Base-by-base conservation (phyloP, 2,797 vertebrate genomes). In the Odontamblyopus rebecca region DNA sequence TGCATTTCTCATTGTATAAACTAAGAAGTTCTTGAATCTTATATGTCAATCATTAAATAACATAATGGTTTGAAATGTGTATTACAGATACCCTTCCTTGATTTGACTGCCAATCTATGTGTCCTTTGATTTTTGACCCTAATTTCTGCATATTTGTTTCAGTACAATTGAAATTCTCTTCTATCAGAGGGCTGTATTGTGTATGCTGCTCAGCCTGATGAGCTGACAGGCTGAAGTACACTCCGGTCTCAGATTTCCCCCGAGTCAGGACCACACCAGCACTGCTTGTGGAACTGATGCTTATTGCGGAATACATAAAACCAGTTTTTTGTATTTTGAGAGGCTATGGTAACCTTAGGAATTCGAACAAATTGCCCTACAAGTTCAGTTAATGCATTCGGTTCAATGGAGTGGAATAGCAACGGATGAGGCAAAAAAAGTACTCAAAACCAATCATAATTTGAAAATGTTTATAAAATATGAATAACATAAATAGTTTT, bases 181-280 rank as follows among this genome's bases (percentile, higher is more conserved):
- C 5, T 72, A 78, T 84, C 38, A 72, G 11, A 32, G 29, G 29
- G 38, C 44, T 30, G 64, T 75, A 82, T 76, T 78, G 61, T 63
- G 63, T 65, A 18, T 35, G 51, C 67, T 44, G n/a, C 18, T 41
- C 53, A 66, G 80, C 77, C 41, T 79, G 82, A 86, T 86, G 82
- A 88, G 16, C 60, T 74, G 69, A 77, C 71, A 74, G 71, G 63
- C 74, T 72, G 65, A 78, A 71, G 75, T 53, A 70, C 67, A 67
- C 50, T 12, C 67, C 62, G 35, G 69, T 77, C 75, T 89, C 82
- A 79, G 69, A 86, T 89, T 82, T 82, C 84, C 50, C 54, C 6
- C 30, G 74, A 69, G 69, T 88, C 77, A 86, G 78, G 73, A 67
- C 64, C 61, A 86, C 77, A 16, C 61, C 81, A 83, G 75, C 61